phyloP scores from a whole-genome alignment of 2,888 invertebrate genomes.

The Synanthedon myopaeformis region DNA sequence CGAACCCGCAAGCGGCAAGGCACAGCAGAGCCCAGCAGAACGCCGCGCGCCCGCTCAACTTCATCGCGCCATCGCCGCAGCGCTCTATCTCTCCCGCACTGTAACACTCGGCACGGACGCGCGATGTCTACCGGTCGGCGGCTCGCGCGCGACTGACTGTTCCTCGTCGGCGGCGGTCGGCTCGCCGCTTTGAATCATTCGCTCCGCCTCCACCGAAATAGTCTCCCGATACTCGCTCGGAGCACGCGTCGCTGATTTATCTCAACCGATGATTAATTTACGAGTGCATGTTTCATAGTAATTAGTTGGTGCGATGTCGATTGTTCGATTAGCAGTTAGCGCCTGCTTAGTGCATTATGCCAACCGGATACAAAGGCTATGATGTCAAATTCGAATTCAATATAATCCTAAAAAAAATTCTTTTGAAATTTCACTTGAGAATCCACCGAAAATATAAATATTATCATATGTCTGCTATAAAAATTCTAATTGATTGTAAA shows the following conservation, averaged over 20 bases:
- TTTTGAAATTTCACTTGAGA: too few relatives aligned
- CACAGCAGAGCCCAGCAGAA: constrained; percentile 59
- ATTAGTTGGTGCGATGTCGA: constrained; percentile 37
- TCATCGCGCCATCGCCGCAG: constrained; percentile 66
- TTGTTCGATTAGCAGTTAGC: constrained; percentile 23
- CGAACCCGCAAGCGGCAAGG: constrained; percentile 38
- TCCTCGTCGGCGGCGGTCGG: constrained; percentile 8
- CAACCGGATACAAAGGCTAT: too few relatives aligned
- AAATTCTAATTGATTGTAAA: too few relatives aligned
- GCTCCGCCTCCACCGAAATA: constrained; percentile 56
- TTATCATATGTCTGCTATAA: too few relatives aligned
- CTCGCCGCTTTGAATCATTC: constrained; percentile 21
- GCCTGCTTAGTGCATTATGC: not conserved
- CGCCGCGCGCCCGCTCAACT: constrained; percentile 61
- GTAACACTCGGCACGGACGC: constrained; percentile 14
- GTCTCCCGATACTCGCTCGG: constrained; percentile 27
- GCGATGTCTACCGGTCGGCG: constrained; percentile 44
- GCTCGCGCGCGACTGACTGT: constrained; percentile 60
- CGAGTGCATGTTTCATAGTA: constrained; percentile 35
- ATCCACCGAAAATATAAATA: too few relatives aligned
- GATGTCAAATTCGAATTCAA: too few relatives aligned
- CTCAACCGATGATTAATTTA: constrained; percentile 50
- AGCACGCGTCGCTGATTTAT: constrained; percentile 13
- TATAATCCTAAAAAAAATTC: too few relatives aligned
- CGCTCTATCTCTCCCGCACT: constrained; percentile 28